phyloP scores from a whole-genome alignment of 2,888 invertebrate genomes.

The Toxonevra muliebris region DNA sequence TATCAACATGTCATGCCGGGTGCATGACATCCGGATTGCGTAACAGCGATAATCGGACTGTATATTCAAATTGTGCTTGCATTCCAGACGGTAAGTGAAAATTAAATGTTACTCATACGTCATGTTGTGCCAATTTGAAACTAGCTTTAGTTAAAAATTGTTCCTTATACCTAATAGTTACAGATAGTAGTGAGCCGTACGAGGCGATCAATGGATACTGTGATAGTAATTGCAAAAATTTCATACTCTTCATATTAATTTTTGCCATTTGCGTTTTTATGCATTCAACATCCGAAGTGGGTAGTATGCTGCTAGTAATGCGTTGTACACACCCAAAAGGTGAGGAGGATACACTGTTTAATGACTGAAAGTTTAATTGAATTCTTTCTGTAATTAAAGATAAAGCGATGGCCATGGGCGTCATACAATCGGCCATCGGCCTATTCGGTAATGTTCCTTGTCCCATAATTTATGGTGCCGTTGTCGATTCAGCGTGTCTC shows the following conservation, averaged over 20 bases:
- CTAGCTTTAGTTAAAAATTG: background rate
- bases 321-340: slow-evolving; percentile 88
- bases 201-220: slow-evolving; percentile 82
- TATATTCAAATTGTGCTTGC: slow-evolving; percentile 69
- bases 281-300: slow-evolving; percentile 92
- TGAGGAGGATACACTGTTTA: slow-evolving; percentile 43
- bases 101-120: slow-evolving; percentile 20
- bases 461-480: slow-evolving; percentile 92
- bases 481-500: slow-evolving; percentile 90
- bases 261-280: slow-evolving; percentile 91
- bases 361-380: background rate
- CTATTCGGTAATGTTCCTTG: slow-evolving; percentile 94
- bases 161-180: slow-evolving; percentile 19
- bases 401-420: slow-evolving; percentile 93
- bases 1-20: slow-evolving; percentile 91
- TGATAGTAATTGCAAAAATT: slow-evolving; percentile 79
- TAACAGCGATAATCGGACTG: slow-evolving; percentile 70
- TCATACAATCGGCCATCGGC: slow-evolving; percentile 93
- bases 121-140: background rate
- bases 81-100: slow-evolving; percentile 59
- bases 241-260: slow-evolving; percentile 81
- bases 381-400: slow-evolving; percentile 66
- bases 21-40: slow-evolving; percentile 73
- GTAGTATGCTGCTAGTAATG: slow-evolving; percentile 88
- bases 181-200: slow-evolving; percentile 27